Base-by-base conservation (phyloP, 2,113 vertebrate genomes). In the Stegastes partitus region DNA sequence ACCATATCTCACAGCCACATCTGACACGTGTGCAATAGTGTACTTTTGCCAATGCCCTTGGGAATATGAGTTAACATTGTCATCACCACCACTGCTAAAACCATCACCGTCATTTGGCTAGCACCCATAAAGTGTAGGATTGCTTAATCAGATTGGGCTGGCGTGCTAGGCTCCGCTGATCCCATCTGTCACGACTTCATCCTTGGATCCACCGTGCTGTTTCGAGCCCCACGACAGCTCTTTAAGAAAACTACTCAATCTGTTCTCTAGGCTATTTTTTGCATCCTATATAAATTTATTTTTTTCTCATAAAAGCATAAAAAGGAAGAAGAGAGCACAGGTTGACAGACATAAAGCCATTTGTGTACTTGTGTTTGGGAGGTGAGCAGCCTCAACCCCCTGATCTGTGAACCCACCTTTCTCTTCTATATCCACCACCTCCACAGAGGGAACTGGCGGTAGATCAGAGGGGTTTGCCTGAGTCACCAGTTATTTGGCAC, bases 141-240 rank as follows among this genome's bases (percentile, higher is more conserved):
- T 72, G 71, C 73, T 83, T 79, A 78, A 85, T 89, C 81, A 71
- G 79, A 82, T 73, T 74, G 61, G 69, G 67, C 74, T 70, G 72
- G 77, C 79, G 68, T 72, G 65, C 73, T 73, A 74, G 76, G 77
- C 86, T 84, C 70, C 66, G 59, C 77, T 78, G 87, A 86, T 89
- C 75, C 89, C 91, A 92, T 93, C 91, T 91, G 93, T 87, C 85
- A 87, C 63, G 26, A 83, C 83, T 85, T 87, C 89, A 90, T 90
- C 81, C 66, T 77, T 67, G 34, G 68, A 87, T 85, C 80, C 71
- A 19, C 62, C 74, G 22, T 65, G 86, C 81, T 85, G 82, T 76
- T 80, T 72, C 5, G 11, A 83, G 75, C 80, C 85, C 77, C 81
- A 84, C 23, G 72, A 87, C 74, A 68, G 84, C 71, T 90, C 83